Base-by-base conservation (phyloP, 2,888 invertebrate genomes). In the Acanthococcus lagerstroemiae region DNA sequence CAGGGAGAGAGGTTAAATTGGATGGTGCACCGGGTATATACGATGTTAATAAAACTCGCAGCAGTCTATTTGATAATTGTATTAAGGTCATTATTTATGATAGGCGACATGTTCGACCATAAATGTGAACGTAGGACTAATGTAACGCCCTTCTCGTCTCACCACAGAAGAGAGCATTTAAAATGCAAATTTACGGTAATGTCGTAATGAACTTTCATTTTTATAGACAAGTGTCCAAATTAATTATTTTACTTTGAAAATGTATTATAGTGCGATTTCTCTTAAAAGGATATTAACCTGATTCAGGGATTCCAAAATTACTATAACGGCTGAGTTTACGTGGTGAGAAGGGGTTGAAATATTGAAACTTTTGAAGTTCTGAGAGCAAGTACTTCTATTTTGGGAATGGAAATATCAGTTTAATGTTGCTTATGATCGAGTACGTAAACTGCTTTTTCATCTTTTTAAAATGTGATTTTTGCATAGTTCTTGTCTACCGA, bases 171-270 rank as follows among this genome's bases (percentile, higher is more conserved):
- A 46, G 45, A 45, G 58, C 60, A 60, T 60, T 60, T 60, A 60
- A 60, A 48, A 60, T 60, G 60, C 60, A 45, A 60, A 60, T 60
- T 48, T 48, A 15, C 6, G 44, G 25, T 25, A 57, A 45, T 44
- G 26, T 19, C 60, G 50, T 60, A 60, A 60, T 60, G 60, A 60
- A 60, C 60, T 60, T 60, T 60, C 60, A 60, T 60, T 60, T 60
- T 60, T 60, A 60, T 60, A 46, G 60, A 60, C 60, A 60, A 60
- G 25, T 45, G 46, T 45, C 46, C 19, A 45, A 45, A 45, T 45
- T 15, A 45, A 45, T 45, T 45, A 45, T 4, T 17, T n/a, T n/a
- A n/a, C n/a, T n/a, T n/a, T n/a, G n/a, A n/a, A 45, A 17, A 37
- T 19, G 4, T 15, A 45, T 45, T 17, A 15, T 45, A 45, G 19